Base-by-base conservation (phyloP, 2,113 vertebrate genomes). In the Penelope pileata region DNA sequence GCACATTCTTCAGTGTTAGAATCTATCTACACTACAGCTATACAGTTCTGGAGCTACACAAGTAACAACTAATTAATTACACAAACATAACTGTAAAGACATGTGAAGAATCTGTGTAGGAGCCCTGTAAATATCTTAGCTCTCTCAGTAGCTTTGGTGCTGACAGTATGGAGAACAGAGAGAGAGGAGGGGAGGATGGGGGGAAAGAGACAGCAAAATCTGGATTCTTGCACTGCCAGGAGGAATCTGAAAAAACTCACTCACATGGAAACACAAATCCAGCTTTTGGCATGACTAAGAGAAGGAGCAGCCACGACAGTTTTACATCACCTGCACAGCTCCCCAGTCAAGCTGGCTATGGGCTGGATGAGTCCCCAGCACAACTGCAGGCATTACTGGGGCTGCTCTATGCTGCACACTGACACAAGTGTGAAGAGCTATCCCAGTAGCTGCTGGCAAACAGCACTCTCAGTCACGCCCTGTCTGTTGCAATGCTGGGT, bases 51-150 rank as follows among this genome's bases (percentile, higher is more conserved):
- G 48, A 90, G 80, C 86, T 77, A 83, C 73, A 60, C 5, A 8
- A 94, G 56, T 91, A 94, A 90, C 5, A 5, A 89, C 82, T 38
- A 89, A 95, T 90, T 88, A 93, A 86, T 95, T 94, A 96, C 50
- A 86, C 19, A 93, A 94, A 94, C 43, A 74, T 63, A 90, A 68
- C 58, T 84, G 64, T 56, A 47, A 85, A 96, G 79, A 86, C 60
- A 96, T 22, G 73, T 48, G 81, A 90, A 84, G 83, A 96, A 93
- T 88, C 69, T 86, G 68, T 90, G 60, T 78, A 94, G 93, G 93
- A 96, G 88, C 80, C 78, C 88, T 81, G 43, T 26, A 75, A 64
- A 90, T 21, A 68, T 69, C 85, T 84, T 96, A 93, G 93, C 85
- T 94, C 51, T 47, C 56, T 5, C 90, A 53, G 40, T 68, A 56